phyloP scores from a whole-genome alignment of 2,888 invertebrate species.

The Spisula solida region DNA sequence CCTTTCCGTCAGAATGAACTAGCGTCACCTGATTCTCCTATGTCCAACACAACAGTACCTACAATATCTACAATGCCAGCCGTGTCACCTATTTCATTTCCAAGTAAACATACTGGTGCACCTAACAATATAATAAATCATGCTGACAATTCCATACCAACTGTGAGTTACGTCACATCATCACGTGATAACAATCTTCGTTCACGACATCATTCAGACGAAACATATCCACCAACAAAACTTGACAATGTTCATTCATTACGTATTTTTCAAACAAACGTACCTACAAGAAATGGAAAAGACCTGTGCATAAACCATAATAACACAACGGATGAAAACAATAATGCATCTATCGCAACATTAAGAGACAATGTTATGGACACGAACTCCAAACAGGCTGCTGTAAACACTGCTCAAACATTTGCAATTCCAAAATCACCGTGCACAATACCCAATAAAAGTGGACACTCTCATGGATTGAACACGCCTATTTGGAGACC shows the following conservation, averaged over 20 bases:
- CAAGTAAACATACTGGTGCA: not conserved
- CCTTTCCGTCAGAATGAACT: slow-evolving; percentile 72
- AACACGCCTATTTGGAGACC: slow-evolving; percentile 53
- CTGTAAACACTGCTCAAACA: not conserved
- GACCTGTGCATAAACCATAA: not conserved
- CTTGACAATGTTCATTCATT: not conserved
- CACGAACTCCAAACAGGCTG: not conserved
- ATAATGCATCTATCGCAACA: slow-evolving; percentile 4
- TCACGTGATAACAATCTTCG: not conserved
- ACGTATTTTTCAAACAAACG: not conserved
- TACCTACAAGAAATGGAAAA: not conserved
- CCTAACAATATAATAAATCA: not conserved
- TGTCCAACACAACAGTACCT: slow-evolving; percentile 18
- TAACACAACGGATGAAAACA: not conserved
- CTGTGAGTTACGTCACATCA: not conserved
- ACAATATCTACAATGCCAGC: slow-evolving; percentile 6
- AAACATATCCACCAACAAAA: not conserved
- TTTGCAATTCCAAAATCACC: slow-evolving; percentile 19
- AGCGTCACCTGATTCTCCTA: slow-evolving; percentile 70
- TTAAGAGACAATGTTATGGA: not conserved
- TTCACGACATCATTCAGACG: not conserved
- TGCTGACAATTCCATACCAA: not conserved
- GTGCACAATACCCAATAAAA: not conserved
- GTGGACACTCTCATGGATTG: not conserved
- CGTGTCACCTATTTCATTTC: slow-evolving; percentile 2